Evolutionary conservation across 1,140 invertebrate species (phyloP), one percentile per base, ranked within the genome.

Genomic region (Rhopalosiphum maidis): DNA sequence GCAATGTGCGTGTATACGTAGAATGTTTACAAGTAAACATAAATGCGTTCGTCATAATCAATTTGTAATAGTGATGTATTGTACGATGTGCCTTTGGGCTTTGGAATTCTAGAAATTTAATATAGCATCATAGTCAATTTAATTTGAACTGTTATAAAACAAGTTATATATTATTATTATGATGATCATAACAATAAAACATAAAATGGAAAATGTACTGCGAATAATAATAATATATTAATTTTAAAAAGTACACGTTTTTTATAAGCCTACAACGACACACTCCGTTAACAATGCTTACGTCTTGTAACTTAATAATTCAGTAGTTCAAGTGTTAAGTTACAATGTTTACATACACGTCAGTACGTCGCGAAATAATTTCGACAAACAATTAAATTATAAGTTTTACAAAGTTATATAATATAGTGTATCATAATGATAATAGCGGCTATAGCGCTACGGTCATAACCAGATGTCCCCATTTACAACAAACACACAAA

Each of bases 301-400:
- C 8, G 9, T 60, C 55, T 9, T 60, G 8, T 30, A 77, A 77
- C 60, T n/a, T n/a, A 77, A 77, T n/a, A 77, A n/a, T 77, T 18
- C 2, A 77, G 11, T 77, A n/a, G 60, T 77, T 77, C 60, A 18
- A 77, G 60, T n/a, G 15, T n/a, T 77, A 77, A 77, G 60, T 77
- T 77, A 77, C 30, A n/a, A 18, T n/a, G 60, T 68, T 68, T n/a
- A 18, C 4, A n/a, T n/a, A 68, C 30, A 68, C 1, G 15, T 68
- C 60, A 68, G n/a, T 5, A 68, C 15, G 15, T 68, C 60, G n/a
- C 5, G n/a, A 15, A n/a, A 18, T n/a, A n/a, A 18, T n/a, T 77
- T 77, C 30, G n/a, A 77, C 30, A n/a, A n/a, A 77, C 60, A 77
- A 77, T n/a, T 77, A n/a, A 77, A 77, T n/a, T 77, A 77, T 77